phyloP scores from a whole-genome alignment of 1,140 invertebrate species.

The Gryon sp. region DNA sequence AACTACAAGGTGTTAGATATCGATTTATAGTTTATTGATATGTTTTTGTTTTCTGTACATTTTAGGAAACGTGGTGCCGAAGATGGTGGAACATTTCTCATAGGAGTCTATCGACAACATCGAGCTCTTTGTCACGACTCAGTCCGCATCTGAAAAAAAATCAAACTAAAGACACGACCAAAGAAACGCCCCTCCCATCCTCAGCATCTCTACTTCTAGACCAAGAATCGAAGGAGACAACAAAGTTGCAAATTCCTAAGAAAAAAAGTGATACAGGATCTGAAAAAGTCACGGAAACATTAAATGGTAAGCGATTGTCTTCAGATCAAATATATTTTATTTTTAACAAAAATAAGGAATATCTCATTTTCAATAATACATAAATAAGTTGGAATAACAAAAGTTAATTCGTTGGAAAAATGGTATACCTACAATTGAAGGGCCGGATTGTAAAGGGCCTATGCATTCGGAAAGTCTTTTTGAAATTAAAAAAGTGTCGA shows the following conservation, averaged over 20 bases:
- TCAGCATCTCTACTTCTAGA: neutral
- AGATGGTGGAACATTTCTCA: constrained; percentile 76
- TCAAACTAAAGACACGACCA: constrained; percentile 48
- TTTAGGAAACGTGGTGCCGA: constrained; percentile 77
- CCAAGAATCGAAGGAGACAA: constrained; percentile 40
- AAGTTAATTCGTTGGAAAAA: too few relatives aligned
- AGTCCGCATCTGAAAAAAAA: constrained; percentile 70
- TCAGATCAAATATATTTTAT: too few relatives aligned
- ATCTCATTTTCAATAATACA: too few relatives aligned
- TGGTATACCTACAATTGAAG: too few relatives aligned
- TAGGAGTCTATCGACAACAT: constrained; percentile 69
- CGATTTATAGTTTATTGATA: constrained; percentile 5
- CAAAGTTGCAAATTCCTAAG: constrained; percentile 10
- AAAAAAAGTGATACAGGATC: neutral
- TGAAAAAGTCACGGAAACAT: too few relatives aligned
- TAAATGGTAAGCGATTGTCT: too few relatives aligned
- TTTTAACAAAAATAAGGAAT: too few relatives aligned
- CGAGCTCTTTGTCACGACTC: constrained; percentile 68
- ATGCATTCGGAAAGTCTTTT: too few relatives aligned
- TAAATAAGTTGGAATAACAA: too few relatives aligned
- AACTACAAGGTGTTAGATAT: neutral
- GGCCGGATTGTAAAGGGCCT: too few relatives aligned
- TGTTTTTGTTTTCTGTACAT: constrained; percentile 8
- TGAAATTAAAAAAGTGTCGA: too few relatives aligned
- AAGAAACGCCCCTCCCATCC: constrained; percentile 29